phyloP scores from a whole-genome alignment of 2,888 invertebrate genomes.

The Horisme vitalbata region DNA sequence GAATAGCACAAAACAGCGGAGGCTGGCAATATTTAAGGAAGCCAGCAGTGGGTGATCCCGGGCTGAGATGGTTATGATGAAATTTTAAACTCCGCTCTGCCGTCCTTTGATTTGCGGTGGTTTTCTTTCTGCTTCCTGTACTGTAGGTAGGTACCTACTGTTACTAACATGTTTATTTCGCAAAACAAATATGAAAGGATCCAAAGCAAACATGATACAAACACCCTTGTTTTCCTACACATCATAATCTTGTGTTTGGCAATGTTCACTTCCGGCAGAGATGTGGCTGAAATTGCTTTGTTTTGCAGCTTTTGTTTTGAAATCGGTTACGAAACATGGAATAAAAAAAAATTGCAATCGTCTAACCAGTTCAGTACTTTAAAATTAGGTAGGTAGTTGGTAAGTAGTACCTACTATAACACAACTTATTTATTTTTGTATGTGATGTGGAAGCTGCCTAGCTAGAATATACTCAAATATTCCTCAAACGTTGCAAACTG shows the following conservation, averaged over 20 bases:
- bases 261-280: slow-evolving; percentile 48
- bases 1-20: too few species aligned
- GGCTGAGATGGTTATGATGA: too few species aligned
- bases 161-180: slow-evolving; percentile 47
- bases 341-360: background rate
- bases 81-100: too few species aligned
- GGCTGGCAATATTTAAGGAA: too few species aligned
- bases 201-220: slow-evolving; percentile 59
- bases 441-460: background rate
- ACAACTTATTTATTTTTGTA: too few species aligned
- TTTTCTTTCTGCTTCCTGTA: too few species aligned
- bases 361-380: too few species aligned
- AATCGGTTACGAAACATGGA: background rate
- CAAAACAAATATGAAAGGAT: slow-evolving; percentile 49
- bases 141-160: slow-evolving; percentile 12
- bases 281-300: slow-evolving; percentile 67
- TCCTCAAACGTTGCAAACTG: background rate
- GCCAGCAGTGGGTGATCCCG: too few species aligned
- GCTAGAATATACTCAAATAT: background rate
- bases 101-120: too few species aligned
- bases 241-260: slow-evolving; percentile 67
- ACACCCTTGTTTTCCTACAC: slow-evolving; percentile 65
- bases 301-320: slow-evolving; percentile 50
- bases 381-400: too few species aligned
- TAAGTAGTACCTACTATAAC: too few species aligned